Percentiles rank a stretch among this genome's conserved stretches.
Conservation (phyloP, 2,888 invertebrate genomes). For the Brachyopa scutellaris region DNA sequence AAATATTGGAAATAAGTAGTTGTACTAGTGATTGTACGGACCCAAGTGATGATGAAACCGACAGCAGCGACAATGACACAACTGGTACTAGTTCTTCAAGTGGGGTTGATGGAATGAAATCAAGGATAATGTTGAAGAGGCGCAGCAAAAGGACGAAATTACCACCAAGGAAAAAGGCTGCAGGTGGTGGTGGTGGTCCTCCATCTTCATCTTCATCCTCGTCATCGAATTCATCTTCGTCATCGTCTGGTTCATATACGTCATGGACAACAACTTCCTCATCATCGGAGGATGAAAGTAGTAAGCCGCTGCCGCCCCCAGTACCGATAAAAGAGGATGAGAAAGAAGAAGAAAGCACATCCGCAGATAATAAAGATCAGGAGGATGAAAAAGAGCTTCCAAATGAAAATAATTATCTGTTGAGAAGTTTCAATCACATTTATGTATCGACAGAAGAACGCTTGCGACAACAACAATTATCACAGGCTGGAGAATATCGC, state of each 20-base stretch:
- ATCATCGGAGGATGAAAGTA: conserved; percentile 47
- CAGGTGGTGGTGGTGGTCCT: conserved; percentile 27
- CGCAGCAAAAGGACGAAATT: conserved; percentile 6
- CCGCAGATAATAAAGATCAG: conserved; percentile 2
- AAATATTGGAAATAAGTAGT: conserved; percentile 77
- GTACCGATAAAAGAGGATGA: neutral
- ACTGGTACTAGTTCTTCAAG: neutral
- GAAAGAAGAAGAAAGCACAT: neutral
- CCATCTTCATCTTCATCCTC: conserved; percentile 49
- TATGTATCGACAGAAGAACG: conserved; percentile 68
- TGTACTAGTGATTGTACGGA: conserved; percentile 72
- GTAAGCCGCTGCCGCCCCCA: neutral
- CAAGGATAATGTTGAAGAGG: conserved; percentile 14
- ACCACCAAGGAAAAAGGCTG: conserved; percentile 1
- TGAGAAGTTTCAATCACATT: conserved; percentile 79
- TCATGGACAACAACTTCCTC: conserved; percentile 49
- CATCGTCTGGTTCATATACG: conserved; percentile 42
- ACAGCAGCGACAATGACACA: conserved; percentile 11
- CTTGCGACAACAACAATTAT: conserved; percentile 62
- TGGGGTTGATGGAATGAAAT: conserved; percentile 1
- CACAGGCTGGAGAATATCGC: conserved; percentile 19
- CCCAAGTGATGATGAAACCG: conserved; percentile 48
- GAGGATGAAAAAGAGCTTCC: conserved; percentile 63
- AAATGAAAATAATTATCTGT: conserved; percentile 76
- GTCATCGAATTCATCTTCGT: conserved; percentile 19